Conservation (phyloP, 1,140 invertebrate genomes). For the Drusus annulatus region DNA sequence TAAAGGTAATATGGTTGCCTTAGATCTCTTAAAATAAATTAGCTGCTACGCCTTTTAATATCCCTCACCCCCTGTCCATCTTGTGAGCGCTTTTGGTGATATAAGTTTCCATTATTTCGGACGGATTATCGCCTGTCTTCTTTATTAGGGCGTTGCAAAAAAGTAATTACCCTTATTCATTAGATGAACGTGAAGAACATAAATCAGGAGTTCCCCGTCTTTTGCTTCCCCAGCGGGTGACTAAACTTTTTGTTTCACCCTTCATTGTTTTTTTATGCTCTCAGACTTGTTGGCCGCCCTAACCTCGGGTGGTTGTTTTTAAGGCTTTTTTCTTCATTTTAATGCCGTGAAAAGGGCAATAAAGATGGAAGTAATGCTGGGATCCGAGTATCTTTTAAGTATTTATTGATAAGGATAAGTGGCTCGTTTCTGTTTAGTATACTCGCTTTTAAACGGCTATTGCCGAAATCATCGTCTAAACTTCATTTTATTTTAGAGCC, state of each 20-base stretch:
- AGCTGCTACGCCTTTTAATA: background rate
- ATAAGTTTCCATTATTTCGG: conserved; percentile 56
- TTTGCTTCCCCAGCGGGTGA: conserved; percentile 37
- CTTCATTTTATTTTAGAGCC: too few relatives aligned
- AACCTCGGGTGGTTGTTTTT: conserved; percentile 24
- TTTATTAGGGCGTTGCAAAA: conserved; percentile 57
- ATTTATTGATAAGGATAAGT: conserved; percentile 34
- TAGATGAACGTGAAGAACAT: conserved; percentile 57
- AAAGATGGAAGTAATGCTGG: conserved; percentile 10
- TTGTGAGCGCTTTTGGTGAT: conserved; percentile 51
- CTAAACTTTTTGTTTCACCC: conserved; percentile 49
- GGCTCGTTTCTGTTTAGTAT: conserved; percentile 1
- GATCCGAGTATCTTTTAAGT: conserved; percentile 8
- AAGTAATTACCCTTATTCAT: conserved; percentile 59
- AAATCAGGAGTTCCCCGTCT: conserved; percentile 47
- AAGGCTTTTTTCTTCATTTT: conserved; percentile 24
- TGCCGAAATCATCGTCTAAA: too few relatives aligned
- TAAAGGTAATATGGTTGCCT: too few relatives aligned
- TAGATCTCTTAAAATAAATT: background rate
- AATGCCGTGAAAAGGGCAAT: conserved; percentile 28
- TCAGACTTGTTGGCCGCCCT: conserved; percentile 21
- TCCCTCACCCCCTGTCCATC: background rate
- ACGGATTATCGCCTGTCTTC: conserved; percentile 58
- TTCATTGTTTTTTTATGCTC: conserved; percentile 56
- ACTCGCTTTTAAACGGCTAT: too few relatives aligned